Base-by-base conservation (phyloP, 92 coral and sea anemone species). In the Umimayanthus kanabou region DNA sequence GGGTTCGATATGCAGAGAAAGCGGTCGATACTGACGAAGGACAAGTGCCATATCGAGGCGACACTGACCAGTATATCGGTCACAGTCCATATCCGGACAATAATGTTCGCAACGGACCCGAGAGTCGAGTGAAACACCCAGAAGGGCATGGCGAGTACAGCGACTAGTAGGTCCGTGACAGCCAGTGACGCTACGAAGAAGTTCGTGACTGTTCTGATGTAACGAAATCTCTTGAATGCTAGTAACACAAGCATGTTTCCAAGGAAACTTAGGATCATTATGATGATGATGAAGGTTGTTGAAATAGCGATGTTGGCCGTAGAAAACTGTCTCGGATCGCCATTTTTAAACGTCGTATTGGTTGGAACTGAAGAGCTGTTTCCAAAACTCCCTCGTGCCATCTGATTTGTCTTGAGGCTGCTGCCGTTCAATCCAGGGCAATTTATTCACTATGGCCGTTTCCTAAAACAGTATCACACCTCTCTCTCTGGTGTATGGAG, bases 1-100 rank as follows among this genome's bases (percentile, higher is more conserved):
- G 98, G 98, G 39, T 91, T 80, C 5, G 98, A 96, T 49, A 96
- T 94, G 70, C 98, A 96, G 61, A 96, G 94, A 43, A 89, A 94
- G 85, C 98, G 93, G 79, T 96, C 98, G 33, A 96, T 86, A 88
- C 98, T 96, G 81, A 96, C 95, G 37, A 91, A 95, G 30, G 94
- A 82, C 53, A 96, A 84, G 76, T 96, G 96, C 43, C 91, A 89
- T 42, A 96, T 96, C n/a, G 98, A 94, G 20, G 98, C 94, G 1
- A 93, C 95, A 2, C 98, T 92, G 79, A 95, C 95, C 23, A 96
- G 76, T 4, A 96, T 94, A 75, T 96, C 98, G 86, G 93, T 85
- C 20, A 92, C 90, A 65, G 95, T 88, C 98, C 98, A 93, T 64
- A 93, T 75, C 67, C 95, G 93, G 18, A 28, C 39, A 14, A 95